Conservation (phyloP, 1,140 invertebrate species). For the Scaptodrosophila lebanonensis region DNA sequence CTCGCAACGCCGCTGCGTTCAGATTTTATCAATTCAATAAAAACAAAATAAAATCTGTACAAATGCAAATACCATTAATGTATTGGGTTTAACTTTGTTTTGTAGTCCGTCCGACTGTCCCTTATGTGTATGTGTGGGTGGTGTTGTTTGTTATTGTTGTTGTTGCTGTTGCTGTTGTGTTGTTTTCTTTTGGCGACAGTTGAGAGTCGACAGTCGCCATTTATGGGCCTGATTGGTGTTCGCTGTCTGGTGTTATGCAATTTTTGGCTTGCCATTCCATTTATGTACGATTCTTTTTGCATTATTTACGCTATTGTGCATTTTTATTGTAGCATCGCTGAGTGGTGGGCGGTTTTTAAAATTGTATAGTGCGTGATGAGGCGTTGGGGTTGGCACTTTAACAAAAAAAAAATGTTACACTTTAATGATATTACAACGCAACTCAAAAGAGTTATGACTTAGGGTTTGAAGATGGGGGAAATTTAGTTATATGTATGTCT, state of each 20-base stretch:
- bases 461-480: too few relatives aligned
- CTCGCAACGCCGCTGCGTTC: too few relatives aligned
- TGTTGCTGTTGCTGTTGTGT: constrained; percentile 6
- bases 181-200: constrained; percentile 14
- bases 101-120: constrained; percentile 7
- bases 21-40: constrained; percentile 77
- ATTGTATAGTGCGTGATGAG: too few relatives aligned
- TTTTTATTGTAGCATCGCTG: constrained; percentile 66
- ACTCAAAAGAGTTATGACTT: too few relatives aligned
- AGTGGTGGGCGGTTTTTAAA: too few relatives aligned
- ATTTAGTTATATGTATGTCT: too few relatives aligned
- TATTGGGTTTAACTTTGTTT: constrained; percentile 74
- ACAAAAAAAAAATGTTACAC: too few relatives aligned
- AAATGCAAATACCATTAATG: constrained; percentile 77
- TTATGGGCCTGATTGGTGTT: too few relatives aligned
- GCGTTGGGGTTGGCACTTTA: too few relatives aligned
- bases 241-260: too few relatives aligned
- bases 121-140: constrained; percentile 36
- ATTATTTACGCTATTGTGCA: constrained; percentile 57
- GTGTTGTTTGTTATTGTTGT: constrained; percentile 44
- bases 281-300: constrained; percentile 53
- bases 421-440: too few relatives aligned
- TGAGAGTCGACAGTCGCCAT: constrained; percentile 10
- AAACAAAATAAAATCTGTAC: constrained; percentile 76
- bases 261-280: constrained; percentile 39